phyloP scores from a whole-genome alignment of 2,888 invertebrate genomes.

The Dorcus parallelipipedus region DNA sequence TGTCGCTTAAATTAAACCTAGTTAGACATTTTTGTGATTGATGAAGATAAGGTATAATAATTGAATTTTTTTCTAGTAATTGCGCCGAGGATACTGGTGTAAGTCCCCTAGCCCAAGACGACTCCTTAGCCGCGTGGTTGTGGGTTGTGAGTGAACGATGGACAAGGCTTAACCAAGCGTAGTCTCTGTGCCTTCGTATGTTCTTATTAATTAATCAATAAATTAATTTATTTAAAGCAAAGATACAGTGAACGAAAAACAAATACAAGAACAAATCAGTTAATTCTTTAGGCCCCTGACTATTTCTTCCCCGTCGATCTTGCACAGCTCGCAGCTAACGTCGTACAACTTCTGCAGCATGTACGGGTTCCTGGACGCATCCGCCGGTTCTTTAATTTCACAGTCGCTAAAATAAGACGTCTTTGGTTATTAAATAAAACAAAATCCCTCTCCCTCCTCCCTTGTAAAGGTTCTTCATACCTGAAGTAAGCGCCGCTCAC shows the following conservation, averaged over 20 bases:
- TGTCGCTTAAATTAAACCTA: no score
- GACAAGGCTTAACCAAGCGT: constrained; percentile 52
- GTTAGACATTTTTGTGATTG: no score
- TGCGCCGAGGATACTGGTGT: constrained; percentile 52
- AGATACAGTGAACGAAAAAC: background rate
- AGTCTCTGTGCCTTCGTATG: no score
- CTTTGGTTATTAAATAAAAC: background rate
- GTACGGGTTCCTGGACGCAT: constrained; percentile 37
- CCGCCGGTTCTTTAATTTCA: constrained; percentile 42
- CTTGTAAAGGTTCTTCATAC: constrained; percentile 41
- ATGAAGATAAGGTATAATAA: background rate
- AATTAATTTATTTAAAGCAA: background rate
- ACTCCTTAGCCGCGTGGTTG: constrained; percentile 60
- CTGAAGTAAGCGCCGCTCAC: constrained; percentile 66
- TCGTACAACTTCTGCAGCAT: constrained; percentile 42
- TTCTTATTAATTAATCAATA: background rate
- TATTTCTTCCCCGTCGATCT: constrained; percentile 28
- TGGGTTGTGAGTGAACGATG: constrained; percentile 81
- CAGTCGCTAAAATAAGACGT: constrained; percentile 43
- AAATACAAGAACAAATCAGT: background rate
- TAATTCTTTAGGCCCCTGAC: background rate
- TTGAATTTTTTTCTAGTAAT: constrained; percentile 52
- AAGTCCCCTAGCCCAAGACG: constrained; percentile 54
- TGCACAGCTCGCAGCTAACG: constrained; percentile 39
- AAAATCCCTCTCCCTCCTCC: constrained; percentile 6